Conservation (phyloP, 1,140 invertebrate species). For the Ceratosolen solmsi region DNA sequence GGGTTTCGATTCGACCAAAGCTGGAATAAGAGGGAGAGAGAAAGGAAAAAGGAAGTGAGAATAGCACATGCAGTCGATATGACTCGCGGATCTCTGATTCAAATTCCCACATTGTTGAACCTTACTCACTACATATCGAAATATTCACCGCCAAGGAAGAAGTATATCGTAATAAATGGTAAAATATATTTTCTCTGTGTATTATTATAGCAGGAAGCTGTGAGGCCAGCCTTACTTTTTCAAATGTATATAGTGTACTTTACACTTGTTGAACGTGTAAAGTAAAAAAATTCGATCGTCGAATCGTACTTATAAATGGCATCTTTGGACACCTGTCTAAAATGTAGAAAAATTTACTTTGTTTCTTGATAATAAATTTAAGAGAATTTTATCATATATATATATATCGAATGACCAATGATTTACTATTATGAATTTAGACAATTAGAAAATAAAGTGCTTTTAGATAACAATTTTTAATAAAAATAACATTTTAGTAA, state of each 20-base stretch:
- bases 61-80: background rate
- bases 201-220: background rate
- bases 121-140: background rate
- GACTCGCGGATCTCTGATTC: background rate
- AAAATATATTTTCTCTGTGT: background rate
- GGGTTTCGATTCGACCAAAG: slow-evolving; percentile 1
- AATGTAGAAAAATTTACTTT: background rate
- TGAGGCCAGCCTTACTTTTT: background rate
- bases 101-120: slow-evolving; percentile 35
- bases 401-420: no score
- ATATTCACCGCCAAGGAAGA: background rate
- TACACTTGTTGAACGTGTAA: background rate
- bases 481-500: no score
- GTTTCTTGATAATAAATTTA: no score
- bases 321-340: background rate
- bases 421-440: no score
- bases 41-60: background rate
- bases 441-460: no score
- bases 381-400: no score
- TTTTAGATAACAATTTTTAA: no score
- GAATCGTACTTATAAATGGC: background rate
- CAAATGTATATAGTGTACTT: background rate
- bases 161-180: slow-evolving; percentile 22
- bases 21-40: background rate
- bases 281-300: background rate